These are phyloP conservation scores for Anabacerthia variegaticeps DNA, from an alignment of 2,797 vertebrate genomes.

Conservation along the genomic window DNA sequence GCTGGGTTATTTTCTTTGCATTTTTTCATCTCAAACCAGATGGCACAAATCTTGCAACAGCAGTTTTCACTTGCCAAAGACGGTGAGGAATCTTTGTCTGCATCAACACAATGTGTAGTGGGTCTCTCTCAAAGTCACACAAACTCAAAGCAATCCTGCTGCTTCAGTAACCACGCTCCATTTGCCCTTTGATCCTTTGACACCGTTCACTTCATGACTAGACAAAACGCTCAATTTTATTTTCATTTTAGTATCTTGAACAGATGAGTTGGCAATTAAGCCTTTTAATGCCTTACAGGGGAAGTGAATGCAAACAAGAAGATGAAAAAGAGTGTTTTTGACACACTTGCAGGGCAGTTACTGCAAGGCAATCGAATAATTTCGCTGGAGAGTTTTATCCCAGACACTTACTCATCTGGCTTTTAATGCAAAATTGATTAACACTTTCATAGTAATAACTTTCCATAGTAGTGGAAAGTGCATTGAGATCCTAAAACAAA, in stretches of 20 bases:
- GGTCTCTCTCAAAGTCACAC: background rate
- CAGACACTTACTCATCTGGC: background rate
- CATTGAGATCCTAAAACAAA: slow-evolving; percentile 15
- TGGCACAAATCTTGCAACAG: background rate
- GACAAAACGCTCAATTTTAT: background rate
- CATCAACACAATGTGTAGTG: background rate
- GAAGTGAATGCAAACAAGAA: background rate
- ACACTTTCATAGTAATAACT: background rate
- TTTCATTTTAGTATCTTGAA: background rate
- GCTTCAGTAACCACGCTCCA: background rate
- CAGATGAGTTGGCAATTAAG: background rate
- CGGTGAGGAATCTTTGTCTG: background rate
- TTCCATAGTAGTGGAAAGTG: background rate
- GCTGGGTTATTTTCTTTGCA: background rate
- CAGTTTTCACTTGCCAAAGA: background rate
- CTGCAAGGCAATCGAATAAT: background rate
- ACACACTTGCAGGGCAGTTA: background rate
- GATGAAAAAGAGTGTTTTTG: background rate
- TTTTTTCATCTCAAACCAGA: background rate
- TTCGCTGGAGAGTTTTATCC: background rate
- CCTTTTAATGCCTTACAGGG: background rate
- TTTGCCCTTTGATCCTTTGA: background rate
- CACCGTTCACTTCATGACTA: background rate
- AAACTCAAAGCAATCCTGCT: background rate
- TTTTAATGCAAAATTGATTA: slow-evolving; percentile 34